These are phyloP conservation scores for Agonopterix alstromeriana DNA, from an alignment of 2,888 invertebrate genomes.

Conservation along the genomic window DNA sequence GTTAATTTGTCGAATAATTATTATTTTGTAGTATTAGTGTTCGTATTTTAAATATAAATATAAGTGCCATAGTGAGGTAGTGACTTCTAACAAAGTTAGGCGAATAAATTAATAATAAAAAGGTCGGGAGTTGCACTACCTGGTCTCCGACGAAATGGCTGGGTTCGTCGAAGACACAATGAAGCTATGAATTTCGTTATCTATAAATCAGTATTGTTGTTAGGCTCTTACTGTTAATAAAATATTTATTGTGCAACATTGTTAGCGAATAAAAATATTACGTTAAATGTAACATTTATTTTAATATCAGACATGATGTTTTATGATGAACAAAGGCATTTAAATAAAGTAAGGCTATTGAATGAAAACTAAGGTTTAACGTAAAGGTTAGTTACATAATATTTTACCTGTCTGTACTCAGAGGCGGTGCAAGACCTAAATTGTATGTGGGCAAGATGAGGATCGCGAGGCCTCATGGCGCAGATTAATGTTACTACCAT, in stretches of 20 bases:
- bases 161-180: constrained; percentile 36
- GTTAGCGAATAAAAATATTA: constrained; percentile 12
- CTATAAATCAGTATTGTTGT: constrained; percentile 12
- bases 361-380: too few relatives aligned
- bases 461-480: too few relatives aligned
- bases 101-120: constrained; percentile 17
- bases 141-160: constrained; percentile 42
- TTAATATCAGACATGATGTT: background rate
- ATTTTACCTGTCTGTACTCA: too few relatives aligned
- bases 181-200: constrained; percentile 11
- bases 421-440: too few relatives aligned
- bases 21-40: background rate
- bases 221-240: constrained; percentile 14
- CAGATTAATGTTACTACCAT: too few relatives aligned
- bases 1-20: background rate
- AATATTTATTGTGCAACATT: constrained; percentile 21
- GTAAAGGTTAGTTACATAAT: too few relatives aligned
- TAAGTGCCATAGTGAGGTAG: constrained; percentile 36
- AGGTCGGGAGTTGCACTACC: constrained; percentile 29
- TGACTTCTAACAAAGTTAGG: constrained; percentile 6
- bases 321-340: background rate
- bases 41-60: constrained; percentile 4
- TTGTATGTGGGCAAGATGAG: too few relatives aligned
- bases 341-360: background rate
- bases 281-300: background rate